Conservation (phyloP, 2,797 vertebrate genomes). For the Amazona finschi region DNA sequence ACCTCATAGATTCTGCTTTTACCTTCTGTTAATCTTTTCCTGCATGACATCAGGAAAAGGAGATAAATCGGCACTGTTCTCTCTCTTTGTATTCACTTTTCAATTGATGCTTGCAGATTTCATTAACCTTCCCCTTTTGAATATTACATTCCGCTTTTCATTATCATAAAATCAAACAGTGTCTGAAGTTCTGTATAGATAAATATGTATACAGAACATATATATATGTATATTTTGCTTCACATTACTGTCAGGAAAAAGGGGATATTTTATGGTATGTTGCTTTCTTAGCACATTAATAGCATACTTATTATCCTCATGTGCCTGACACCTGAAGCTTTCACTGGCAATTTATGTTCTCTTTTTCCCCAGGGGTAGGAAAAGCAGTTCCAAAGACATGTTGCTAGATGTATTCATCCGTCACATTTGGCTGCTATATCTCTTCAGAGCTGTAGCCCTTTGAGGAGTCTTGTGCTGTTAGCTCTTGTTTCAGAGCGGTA, state of each 20-base stretch:
- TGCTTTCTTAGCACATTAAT: neutral
- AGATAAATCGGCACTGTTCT: neutral
- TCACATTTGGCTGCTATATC: neutral
- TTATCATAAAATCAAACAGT: neutral
- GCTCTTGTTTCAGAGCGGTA: neutral
- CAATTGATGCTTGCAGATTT: neutral
- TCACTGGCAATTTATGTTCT: neutral
- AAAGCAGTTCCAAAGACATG: neutral
- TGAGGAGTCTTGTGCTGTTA: neutral
- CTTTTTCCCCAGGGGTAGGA: neutral
- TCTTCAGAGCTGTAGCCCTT: neutral
- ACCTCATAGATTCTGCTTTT: neutral
- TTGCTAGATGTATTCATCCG: neutral
- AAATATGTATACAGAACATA: neutral
- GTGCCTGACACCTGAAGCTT: neutral
- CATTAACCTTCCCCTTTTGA: neutral
- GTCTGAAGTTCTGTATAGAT: neutral
- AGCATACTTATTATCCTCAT: neutral
- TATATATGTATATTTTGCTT: neutral
- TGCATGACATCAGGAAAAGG: neutral
- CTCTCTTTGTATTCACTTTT: neutral
- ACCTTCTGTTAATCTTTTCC: neutral
- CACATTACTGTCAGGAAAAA: neutral
- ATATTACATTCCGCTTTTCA: neutral
- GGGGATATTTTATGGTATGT: neutral